These are phyloP conservation scores for Myrmecophaga tridactyla DNA, from an alignment of 2,113 vertebrate genomes.

Conservation along the genomic window DNA sequence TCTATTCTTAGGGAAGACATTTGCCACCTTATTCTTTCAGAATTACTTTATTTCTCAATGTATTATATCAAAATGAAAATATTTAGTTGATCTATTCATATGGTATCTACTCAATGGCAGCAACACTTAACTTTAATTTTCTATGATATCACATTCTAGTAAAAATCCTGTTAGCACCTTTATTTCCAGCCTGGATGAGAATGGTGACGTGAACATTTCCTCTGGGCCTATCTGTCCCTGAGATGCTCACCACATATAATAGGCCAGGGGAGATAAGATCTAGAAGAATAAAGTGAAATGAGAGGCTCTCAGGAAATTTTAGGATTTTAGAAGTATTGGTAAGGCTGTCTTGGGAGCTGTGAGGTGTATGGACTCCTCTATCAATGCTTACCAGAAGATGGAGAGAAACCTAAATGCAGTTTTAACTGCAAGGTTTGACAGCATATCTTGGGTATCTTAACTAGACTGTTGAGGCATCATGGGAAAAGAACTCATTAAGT, in stretches of 20 bases:
- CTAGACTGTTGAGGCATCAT: not conserved
- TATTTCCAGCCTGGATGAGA: not conserved
- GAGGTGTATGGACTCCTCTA: not conserved
- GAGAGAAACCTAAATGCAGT: not conserved
- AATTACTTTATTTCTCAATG: not conserved
- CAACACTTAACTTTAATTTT: not conserved
- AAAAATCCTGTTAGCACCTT: not conserved
- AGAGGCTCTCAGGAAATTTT: not conserved
- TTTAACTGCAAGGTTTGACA: not conserved
- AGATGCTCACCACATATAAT: not conserved
- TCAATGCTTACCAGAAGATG: not conserved
- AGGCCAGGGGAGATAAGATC: not conserved
- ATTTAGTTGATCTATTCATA: not conserved
- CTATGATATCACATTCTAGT: not conserved
- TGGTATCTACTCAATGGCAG: not conserved
- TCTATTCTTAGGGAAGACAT: not conserved
- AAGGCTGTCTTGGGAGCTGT: not conserved
- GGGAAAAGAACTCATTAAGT: not conserved
- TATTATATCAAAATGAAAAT: not conserved
- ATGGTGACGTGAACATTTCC: not conserved
- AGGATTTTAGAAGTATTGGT: not conserved
- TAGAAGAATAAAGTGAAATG: not conserved
- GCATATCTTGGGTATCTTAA: not conserved
- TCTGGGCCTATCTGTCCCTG: not conserved
- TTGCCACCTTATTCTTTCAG: not conserved